phyloP scores from a whole-genome alignment of 92 coral and sea anemone species.

The Ricordea florida region DNA sequence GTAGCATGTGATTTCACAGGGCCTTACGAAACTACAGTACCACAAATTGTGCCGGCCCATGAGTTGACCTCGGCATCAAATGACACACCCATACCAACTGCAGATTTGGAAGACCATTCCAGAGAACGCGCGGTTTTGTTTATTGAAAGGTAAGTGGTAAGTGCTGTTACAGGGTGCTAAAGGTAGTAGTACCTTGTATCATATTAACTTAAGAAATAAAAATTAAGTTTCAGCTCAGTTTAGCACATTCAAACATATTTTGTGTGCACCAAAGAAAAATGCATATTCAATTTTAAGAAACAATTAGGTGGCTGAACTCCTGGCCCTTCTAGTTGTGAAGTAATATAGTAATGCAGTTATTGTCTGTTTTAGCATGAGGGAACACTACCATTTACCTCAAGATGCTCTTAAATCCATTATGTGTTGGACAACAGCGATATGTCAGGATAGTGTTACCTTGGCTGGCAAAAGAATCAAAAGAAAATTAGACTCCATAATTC shows the following conservation, averaged over 20 bases:
- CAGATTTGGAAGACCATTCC: not conserved
- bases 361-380: not conserved
- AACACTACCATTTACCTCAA: constrained; percentile 4
- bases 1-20: not conserved
- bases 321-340: not conserved
- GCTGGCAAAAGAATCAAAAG: not conserved
- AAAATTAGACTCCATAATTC: not conserved
- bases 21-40: not conserved
- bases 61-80: not conserved
- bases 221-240: not conserved
- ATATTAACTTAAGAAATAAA: not conserved
- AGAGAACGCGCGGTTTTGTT: not conserved
- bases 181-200: not conserved
- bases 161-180: not conserved
- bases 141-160: not conserved
- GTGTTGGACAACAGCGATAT: not conserved
- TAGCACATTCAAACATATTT: too few relatives aligned
- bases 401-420: not conserved
- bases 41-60: not conserved
- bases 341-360: not conserved
- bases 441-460: not conserved
- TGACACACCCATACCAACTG: not conserved
- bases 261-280: too few relatives aligned
- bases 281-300: too few relatives aligned
- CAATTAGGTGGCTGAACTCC: not conserved